These are phyloP conservation scores for Lysandra coridon DNA, from an alignment of 2,888 invertebrate genomes.

Conservation along the genomic window DNA sequence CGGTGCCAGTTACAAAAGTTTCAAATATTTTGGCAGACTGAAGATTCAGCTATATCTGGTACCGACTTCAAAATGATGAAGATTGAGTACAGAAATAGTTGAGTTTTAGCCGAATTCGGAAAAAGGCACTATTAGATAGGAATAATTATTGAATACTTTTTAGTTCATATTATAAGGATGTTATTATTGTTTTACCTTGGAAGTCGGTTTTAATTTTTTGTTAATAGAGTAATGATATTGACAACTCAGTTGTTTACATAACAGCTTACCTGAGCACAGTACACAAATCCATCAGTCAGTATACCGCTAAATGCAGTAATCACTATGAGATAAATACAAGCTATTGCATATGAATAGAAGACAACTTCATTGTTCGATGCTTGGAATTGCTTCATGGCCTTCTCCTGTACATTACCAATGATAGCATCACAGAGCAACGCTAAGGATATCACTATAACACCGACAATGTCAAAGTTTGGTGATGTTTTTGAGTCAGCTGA, in stretches of 20 bases:
- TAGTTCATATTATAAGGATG: no score
- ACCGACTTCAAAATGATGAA: no score
- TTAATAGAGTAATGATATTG: no score
- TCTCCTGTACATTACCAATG: conserved; percentile 98
- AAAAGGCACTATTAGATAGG: no score
- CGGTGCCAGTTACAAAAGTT: no score
- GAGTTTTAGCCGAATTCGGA: no score
- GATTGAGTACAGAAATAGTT: no score
- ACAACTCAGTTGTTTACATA: background rate
- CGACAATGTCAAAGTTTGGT: conserved; percentile 86
- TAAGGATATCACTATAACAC: conserved; percentile 88
- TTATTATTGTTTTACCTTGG: no score
- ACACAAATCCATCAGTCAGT: conserved; percentile 85
- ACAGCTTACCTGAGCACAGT: conserved; percentile 86
- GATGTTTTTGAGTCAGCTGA: conserved; percentile 87
- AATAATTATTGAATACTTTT: no score
- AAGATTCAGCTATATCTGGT: no score
- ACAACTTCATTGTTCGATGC: conserved; percentile 90
- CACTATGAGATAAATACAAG: conserved; percentile 88
- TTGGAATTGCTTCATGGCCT: conserved; percentile 91
- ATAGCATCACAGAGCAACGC: conserved; percentile 96
- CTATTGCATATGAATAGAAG: conserved; percentile 94
- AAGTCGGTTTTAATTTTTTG: no score
- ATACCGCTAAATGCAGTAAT: conserved; percentile 88
- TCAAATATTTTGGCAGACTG: no score